Conservation (phyloP, 2,797 vertebrate species). For the Cephalopachus bancanus region DNA sequence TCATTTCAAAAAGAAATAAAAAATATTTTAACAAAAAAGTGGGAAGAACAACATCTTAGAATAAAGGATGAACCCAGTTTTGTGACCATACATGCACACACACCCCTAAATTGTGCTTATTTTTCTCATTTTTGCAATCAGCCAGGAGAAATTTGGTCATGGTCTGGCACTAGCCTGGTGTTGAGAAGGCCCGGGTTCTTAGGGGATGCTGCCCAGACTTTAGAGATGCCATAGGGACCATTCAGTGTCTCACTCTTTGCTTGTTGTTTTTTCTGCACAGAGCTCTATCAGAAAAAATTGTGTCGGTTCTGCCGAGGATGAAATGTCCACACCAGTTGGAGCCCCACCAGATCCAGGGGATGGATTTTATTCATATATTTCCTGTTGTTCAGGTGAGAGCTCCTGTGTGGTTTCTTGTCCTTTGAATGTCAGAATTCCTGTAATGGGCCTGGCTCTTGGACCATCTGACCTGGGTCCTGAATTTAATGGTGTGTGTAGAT, state of each 20-base stretch:
- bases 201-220: neutral
- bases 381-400: conserved; percentile 96
- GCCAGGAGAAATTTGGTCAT: neutral
- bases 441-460: neutral
- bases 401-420: neutral
- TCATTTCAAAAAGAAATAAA: neutral
- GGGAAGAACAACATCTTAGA: neutral
- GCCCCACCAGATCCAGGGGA: conserved; percentile 98
- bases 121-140: neutral
- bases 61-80: neutral
- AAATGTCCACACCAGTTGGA: conserved; percentile 98
- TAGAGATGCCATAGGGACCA: neutral
- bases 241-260: conserved; percentile 34
- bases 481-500: neutral
- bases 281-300: conserved; percentile 98
- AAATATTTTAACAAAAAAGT: conserved; percentile 18
- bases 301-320: conserved; percentile 98
- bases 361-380: conserved; percentile 99
- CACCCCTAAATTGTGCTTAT: neutral
- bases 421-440: neutral
- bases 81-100: neutral
- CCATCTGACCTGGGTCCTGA: neutral
- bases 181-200: neutral
- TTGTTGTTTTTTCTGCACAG: conserved; percentile 86
- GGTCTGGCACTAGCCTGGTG: neutral